Evolutionary conservation across 37 sponge, comb jelly and placozoan genomes (phyloP), one percentile per base, ranked within the genome.

Genomic region (Beroe forskalii): DNA sequence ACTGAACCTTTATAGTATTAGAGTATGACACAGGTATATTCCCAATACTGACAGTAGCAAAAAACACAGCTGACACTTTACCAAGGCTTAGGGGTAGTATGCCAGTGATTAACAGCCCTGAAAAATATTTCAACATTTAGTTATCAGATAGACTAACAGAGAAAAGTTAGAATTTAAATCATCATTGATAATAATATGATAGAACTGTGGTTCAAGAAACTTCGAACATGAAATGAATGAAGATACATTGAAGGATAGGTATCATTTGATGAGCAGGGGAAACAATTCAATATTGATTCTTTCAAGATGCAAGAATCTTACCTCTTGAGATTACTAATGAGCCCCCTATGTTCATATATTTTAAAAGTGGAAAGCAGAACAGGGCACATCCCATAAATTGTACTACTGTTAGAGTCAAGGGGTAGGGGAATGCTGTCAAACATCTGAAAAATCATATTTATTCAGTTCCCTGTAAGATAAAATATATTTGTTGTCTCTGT

Each of bases 1-100:
- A n/a, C n/a, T n/a, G n/a, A 28, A 80, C 86, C 55, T 80, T 80
- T 40, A 80, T 80, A 6, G 86, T 80, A 80, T 80, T 80, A 44
- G 86, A 80, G 30, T 80, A 80, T 23, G 86, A 80, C 3, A 80
- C 55, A 38, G 86, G 86, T 14, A 80, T 38, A 30, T 80, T 80
- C 42, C 55, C 86, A 35, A 80, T 80, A 37, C 86, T 80, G 3
- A 80, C 55, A 42, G 86, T 80, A 17, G 86, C 86, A 42, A 80
- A 80, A 27, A 80, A 80, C 42, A 80, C 86, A 30, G 86, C 86
- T 42, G 86, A 17, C 1, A 80, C 86, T 43, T 80, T 80, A 14
- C 86, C 86, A 44, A 41, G 17, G 2, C 40, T 38, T 1, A 80
- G 86, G 1, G 86, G 86, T 43, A 80, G 27, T 33, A 80, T 80